Evolutionary conservation across 2,888 invertebrate genomes (phyloP).

Genomic region (Pachliopta kotzebuea): DNA sequence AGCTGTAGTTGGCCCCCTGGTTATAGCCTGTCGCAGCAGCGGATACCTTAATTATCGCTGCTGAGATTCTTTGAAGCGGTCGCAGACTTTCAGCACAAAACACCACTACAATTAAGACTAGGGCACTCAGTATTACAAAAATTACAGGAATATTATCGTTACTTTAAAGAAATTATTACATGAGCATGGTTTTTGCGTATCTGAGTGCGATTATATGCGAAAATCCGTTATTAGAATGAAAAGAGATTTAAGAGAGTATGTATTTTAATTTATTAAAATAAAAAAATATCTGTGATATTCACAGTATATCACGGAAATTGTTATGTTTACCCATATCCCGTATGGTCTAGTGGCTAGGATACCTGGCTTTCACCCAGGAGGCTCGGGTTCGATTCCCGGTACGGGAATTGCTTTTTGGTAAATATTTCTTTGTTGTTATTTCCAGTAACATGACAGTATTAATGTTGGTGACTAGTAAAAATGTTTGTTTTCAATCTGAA

Average conservation of each 20-base stretch:
- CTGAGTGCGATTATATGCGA: too few relatives aligned
- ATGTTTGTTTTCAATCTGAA: not conserved
- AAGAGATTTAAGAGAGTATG: too few relatives aligned
- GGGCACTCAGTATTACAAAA: too few relatives aligned
- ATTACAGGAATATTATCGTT: too few relatives aligned
- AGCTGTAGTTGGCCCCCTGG: not conserved
- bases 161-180: too few relatives aligned
- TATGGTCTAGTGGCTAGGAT: slow-evolving; percentile 85
- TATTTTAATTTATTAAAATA: too few relatives aligned
- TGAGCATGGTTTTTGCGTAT: too few relatives aligned
- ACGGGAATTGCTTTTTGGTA: slow-evolving; percentile 36
- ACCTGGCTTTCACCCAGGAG: slow-evolving; percentile 86
- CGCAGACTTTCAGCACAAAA: too few relatives aligned
- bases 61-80: not conserved
- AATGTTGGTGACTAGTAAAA: not conserved
- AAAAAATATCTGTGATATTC: too few relatives aligned
- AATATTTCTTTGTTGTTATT: not conserved
- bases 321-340: slow-evolving; percentile 5
- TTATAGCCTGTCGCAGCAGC: not conserved
- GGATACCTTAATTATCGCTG: not conserved
- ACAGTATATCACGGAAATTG: too few relatives aligned
- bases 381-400: slow-evolving; percentile 87
- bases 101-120: too few relatives aligned
- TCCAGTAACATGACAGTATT: not conserved
- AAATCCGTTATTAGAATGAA: too few relatives aligned